Base-by-base conservation (phyloP, 2,797 vertebrate genomes). In the Takifugu rubripes region DNA sequence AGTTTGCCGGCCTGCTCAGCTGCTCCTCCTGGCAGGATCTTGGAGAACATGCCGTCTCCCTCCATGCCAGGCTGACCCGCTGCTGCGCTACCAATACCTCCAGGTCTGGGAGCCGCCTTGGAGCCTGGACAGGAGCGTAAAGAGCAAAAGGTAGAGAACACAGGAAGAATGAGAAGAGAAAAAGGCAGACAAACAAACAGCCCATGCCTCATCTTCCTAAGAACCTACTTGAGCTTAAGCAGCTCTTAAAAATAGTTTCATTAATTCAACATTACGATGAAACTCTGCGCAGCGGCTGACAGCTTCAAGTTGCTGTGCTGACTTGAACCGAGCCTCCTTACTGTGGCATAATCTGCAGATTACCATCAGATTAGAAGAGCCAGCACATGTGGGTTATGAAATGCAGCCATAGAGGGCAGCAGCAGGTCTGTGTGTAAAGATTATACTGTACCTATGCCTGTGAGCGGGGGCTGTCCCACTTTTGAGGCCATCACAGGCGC, bases 1-100 rank as follows among this genome's bases (percentile, higher is more conserved):
- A 99, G 91, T 91, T 99, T 99, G 64, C 97, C 97, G 7, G 97
- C 97, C 90, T 98, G 96, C 79, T 99, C 97, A 0, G 95, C 97
- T 5, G 97, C 96, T 16, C 88, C 91, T 62, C 94, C 97, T 0
- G 96, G 96, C 75, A 99, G 90, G 72, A 99, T 98, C 90, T 98
- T 99, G 74, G 96, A 97, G 59, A 99, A 86, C 74, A 99, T 77
- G 0, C 93, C 90, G 5, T 98, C 96, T 74, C 95, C 96, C 24
- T 98, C 96, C 1, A 86, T 81, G 1, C 92, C 94, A 0, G 94
- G 89, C 84, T 94, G 95, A 64, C 93, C 91, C 0, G 88, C 74
- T 14, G 91, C 45, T 2, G 93, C 89, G 53, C 92, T 92, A 72
- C 93, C 90, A 0, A 92, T 84, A 2, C 93, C 95, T 0, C 92